Conservation (phyloP, 2,888 invertebrate species). For the Norana najaformis region DNA sequence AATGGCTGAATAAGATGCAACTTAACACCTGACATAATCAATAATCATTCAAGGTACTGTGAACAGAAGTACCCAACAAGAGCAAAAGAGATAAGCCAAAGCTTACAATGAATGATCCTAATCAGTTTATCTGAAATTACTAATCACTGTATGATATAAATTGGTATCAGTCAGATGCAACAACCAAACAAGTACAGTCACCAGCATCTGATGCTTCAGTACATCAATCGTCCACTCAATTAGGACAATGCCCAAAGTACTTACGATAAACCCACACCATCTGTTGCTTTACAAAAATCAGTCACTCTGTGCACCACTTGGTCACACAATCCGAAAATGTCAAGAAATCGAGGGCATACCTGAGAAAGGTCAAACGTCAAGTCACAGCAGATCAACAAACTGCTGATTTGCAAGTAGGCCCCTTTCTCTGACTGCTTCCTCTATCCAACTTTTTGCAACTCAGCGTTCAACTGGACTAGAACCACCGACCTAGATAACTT, state of each 20-base stretch:
- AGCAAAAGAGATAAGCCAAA: neutral
- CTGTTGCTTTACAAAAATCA: neutral
- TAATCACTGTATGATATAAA: neutral
- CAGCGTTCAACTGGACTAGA: neutral
- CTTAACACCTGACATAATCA: neutral
- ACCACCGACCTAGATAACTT: constrained; percentile 1
- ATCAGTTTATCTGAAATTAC: constrained; percentile 6
- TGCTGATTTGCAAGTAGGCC: neutral
- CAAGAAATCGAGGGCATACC: neutral
- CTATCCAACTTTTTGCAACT: neutral
- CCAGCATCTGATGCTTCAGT: neutral
- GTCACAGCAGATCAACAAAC: neutral
- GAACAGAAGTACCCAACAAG: neutral
- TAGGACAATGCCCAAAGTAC: neutral
- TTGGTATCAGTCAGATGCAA: neutral
- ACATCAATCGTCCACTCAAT: neutral
- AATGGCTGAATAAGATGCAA: neutral
- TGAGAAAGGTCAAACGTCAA: neutral
- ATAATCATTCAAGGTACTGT: neutral
- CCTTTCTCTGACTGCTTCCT: neutral
- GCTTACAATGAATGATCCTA: neutral
- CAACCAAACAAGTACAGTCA: neutral
- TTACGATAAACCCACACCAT: neutral
- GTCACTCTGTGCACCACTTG: neutral
- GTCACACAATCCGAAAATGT: neutral